phyloP scores from a whole-genome alignment of 1,140 invertebrate genomes.

The Psix sp. region DNA sequence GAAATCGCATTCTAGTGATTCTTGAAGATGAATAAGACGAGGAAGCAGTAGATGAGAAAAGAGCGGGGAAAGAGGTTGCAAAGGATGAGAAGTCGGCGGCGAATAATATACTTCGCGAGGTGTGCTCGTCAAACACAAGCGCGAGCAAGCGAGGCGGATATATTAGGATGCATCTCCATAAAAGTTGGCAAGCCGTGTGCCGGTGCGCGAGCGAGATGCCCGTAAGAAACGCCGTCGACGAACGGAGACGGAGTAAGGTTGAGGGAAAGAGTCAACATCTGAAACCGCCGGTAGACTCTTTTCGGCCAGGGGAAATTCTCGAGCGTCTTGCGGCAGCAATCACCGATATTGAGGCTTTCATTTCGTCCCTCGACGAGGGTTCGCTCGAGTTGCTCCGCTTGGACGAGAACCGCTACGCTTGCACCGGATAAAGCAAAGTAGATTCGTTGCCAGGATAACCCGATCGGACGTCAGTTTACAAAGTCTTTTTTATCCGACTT shows the following conservation, averaged over 20 bases:
- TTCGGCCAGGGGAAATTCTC: conserved; percentile 64
- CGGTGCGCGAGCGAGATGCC: conserved; percentile 18
- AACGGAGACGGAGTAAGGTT: conserved; percentile 18
- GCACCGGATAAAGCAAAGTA: conserved; percentile 58
- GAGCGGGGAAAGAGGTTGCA: conserved; percentile 26
- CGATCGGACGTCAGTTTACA: conserved; percentile 55
- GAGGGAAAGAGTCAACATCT: conserved; percentile 74
- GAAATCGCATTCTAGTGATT: conserved; percentile 68
- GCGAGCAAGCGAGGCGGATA: conserved; percentile 75
- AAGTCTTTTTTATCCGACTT: conserved; percentile 53
- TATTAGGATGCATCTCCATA: conserved; percentile 78
- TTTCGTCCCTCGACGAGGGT: conserved; percentile 70
- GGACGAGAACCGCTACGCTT: conserved; percentile 53
- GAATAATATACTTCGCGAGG: conserved; percentile 76
- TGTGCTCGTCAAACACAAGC: conserved; percentile 77
- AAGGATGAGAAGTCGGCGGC: conserved; percentile 63
- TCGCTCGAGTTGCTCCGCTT: conserved; percentile 37
- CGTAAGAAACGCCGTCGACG: conserved; percentile 1
- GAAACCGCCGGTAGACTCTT: conserved; percentile 56
- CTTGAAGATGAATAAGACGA: conserved; percentile 62
- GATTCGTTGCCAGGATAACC: conserved; percentile 52
- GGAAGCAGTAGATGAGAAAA: conserved; percentile 51
- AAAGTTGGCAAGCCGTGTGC: conserved; percentile 71
- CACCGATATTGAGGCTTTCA: conserved; percentile 78
- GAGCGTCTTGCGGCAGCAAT: conserved; percentile 76